Base-by-base conservation (phyloP, 2,888 invertebrate species). In the Stenolophus ochropezus region DNA sequence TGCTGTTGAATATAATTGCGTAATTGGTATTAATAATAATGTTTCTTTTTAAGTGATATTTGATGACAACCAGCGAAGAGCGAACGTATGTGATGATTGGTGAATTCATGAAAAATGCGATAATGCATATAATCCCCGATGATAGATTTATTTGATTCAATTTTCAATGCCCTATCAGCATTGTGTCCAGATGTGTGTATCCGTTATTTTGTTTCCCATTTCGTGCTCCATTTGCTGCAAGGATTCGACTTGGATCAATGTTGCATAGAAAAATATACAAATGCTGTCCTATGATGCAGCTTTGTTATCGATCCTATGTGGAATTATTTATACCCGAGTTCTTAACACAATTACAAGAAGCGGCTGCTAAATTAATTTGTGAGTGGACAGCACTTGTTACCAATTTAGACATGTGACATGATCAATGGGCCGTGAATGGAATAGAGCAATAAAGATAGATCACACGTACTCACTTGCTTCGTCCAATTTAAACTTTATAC, bases 321-420 rank as follows among this genome's bases (percentile, higher is more conserved):
- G 33, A 42, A 42, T 42, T 42, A 42, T 42, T 42, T 42, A 42
- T 42, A 42, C 33, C 0, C 8, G 11, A 11, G 33, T 42, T 42
- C 33, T 42, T 42, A 42, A 42, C 33, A 42, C 33, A 42, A 42
- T 42, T 42, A 42, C 33, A 42, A 42, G 33, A 42, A 42, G 33
- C 33, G 33, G 33, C 11, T 42, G 33, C 33, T 42, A 42, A 42
- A 42, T 42, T 42, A 42, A 56, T 56, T 56, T 56, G 21, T 56
- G 56, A 51, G 16, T 18, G 18, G 21, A 21, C 5, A 8, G 56
- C 21, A 56, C 20, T 21, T 56, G 56, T 21, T 56, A 56, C 56
- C 56, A 56, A 56, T 56, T 56, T 56, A 56, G 56, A 56, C 56
- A 42, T 42, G 33, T 42, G 33, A 42, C 11, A 8, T 42, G 33